Evolutionary conservation across 2,113 vertebrate genomes (phyloP).

Genomic region (Gobio gobio): DNA sequence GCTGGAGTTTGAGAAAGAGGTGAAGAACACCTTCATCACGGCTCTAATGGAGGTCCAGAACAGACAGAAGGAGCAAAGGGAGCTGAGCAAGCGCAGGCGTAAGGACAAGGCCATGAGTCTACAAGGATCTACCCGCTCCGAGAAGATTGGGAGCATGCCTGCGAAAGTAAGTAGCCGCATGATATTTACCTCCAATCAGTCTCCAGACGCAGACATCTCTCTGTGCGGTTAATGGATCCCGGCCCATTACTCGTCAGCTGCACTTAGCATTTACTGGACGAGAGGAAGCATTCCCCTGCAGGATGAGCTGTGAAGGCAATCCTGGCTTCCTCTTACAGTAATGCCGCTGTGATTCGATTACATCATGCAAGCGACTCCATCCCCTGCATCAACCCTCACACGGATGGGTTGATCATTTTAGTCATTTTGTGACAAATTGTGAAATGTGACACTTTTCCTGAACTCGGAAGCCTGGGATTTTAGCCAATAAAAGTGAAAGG

Average conservation of each 20-base stretch:
- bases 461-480: not conserved
- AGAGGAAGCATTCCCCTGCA: constrained; percentile 54
- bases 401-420: not conserved
- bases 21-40: constrained; percentile 94
- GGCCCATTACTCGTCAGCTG: constrained; percentile 67
- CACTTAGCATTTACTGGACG: constrained; percentile 74
- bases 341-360: constrained; percentile 31
- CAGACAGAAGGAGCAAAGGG: constrained; percentile 90
- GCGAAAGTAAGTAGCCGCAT: constrained; percentile 77
- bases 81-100: constrained; percentile 84
- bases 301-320: constrained; percentile 10
- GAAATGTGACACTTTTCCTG: not conserved
- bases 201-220: not conserved
- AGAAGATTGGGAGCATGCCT: constrained; percentile 85
- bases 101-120: constrained; percentile 87
- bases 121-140: constrained; percentile 75
- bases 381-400: not conserved
- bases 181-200: not conserved
- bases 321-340: constrained; percentile 19
- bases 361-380: constrained; percentile 17
- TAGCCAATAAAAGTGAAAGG: not conserved
- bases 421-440: not conserved
- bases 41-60: constrained; percentile 93
- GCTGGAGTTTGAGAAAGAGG: constrained; percentile 93
- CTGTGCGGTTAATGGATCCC: constrained; percentile 65